A percentile compares a stretch with the other conserved stretches of the same genome.
Evolutionary conservation across 2,797 vertebrate species (phyloP).

Genomic region (Lycodopsis pacificus): DNA sequence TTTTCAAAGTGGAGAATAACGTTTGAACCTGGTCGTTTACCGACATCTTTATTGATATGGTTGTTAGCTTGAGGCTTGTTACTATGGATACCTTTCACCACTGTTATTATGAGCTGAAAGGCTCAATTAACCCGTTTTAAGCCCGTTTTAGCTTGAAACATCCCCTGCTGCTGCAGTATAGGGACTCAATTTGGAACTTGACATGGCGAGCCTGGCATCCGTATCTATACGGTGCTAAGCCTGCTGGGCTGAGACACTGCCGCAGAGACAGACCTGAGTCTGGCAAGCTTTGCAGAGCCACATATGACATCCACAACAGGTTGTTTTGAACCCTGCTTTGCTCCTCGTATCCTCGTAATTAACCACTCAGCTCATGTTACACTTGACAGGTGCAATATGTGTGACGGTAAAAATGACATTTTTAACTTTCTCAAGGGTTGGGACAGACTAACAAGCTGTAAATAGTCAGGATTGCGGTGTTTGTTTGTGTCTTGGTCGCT

Average conservation of each 20-base stretch:
- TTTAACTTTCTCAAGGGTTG: conserved; percentile 6
- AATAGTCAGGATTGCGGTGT: conserved; percentile 9
- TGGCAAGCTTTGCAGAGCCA: not conserved
- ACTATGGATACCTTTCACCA: too few relatives aligned
- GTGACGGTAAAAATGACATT: conserved; percentile 7
- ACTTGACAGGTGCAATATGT: conserved; percentile 6
- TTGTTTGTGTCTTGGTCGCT: not conserved
- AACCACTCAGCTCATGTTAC: conserved; percentile 24
- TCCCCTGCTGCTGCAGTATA: conserved; percentile 12
- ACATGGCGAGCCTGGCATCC: conserved; percentile 16
- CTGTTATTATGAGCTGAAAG: too few relatives aligned
- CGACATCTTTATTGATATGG: too few relatives aligned
- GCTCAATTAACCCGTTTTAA: too few relatives aligned
- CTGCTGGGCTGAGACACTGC: conserved; percentile 30
- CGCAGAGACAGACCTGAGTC: conserved; percentile 4
- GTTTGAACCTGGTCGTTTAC: too few relatives aligned
- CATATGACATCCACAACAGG: conserved; percentile 15
- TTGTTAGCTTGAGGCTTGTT: too few relatives aligned
- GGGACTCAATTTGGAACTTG: conserved; percentile 49
- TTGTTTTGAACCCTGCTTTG: conserved; percentile 1
- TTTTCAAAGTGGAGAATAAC: too few relatives aligned
- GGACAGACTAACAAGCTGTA: conserved; percentile 33
- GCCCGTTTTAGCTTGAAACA: too few relatives aligned
- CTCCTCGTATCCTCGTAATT: conserved; percentile 26
- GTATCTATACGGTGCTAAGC: conserved; percentile 15